A percentile compares a stretch with the other conserved stretches of the same genome.
phyloP scores from a whole-genome alignment of 37 sponge, comb jelly and placozoan species.

The Dysidea cf. avara region DNA sequence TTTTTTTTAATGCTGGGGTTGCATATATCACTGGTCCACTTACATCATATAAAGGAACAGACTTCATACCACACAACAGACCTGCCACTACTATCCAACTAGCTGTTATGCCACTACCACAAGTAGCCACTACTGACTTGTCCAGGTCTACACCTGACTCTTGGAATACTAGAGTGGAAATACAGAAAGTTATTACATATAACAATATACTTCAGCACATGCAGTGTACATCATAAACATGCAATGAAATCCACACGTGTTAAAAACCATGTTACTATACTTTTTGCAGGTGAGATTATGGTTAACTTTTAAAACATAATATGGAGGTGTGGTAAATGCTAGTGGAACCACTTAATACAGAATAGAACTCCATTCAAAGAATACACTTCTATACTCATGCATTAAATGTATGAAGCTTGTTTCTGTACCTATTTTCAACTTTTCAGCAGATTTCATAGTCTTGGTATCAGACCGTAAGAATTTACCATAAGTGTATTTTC shows the following conservation, averaged over 20 bases:
- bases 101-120: conserved; percentile 68
- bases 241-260: too few relatives aligned
- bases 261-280: too few relatives aligned
- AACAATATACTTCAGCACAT: too few relatives aligned
- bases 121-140: conserved; percentile 46
- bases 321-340: too few relatives aligned
- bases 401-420: not conserved
- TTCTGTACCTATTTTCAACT: conserved; percentile 40
- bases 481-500: conserved; percentile 28
- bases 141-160: conserved; percentile 42
- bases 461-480: conserved; percentile 57
- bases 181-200: too few relatives aligned
- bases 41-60: conserved; percentile 71
- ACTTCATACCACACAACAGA: not conserved
- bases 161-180: conserved; percentile 46
- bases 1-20: too few relatives aligned
- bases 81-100: conserved; percentile 47
- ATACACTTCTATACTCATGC: not conserved
- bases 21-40: too few relatives aligned
- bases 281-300: too few relatives aligned
- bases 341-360: too few relatives aligned
- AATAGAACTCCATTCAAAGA: too few relatives aligned
- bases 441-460: conserved; percentile 46
- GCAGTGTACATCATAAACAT: too few relatives aligned
- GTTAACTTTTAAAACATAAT: too few relatives aligned